Percentiles rank a stretch among this genome's conserved stretches.
Evolutionary conservation across 1,140 invertebrate genomes (phyloP).

Genomic region (Uloborus diversus): DNA sequence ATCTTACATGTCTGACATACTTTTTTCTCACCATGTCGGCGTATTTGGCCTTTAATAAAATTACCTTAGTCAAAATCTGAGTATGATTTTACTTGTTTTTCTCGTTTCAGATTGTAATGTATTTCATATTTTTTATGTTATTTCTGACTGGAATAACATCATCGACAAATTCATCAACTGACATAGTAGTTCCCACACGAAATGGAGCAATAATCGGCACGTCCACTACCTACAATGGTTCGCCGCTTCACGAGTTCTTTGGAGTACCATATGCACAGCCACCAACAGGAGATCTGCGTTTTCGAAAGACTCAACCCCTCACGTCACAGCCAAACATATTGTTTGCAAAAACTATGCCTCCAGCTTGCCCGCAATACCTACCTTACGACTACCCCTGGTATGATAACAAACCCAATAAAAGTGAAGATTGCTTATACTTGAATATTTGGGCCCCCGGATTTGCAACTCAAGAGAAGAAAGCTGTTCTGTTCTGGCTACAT

Average conservation of each 20-base stretch:
- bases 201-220: neutral
- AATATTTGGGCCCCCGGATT: conserved; percentile 63
- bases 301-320: conserved; percentile 63
- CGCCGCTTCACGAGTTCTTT: conserved; percentile 82
- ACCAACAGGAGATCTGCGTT: conserved; percentile 72
- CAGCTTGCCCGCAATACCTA: conserved; percentile 74
- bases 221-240: neutral
- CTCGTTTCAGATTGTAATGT: too few species aligned
- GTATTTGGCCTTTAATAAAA: too few species aligned
- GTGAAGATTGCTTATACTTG: conserved; percentile 66
- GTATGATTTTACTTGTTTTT: too few species aligned
- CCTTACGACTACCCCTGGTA: conserved; percentile 80
- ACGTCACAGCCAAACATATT: too few species aligned
- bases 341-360: neutral
- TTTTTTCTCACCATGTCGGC: too few species aligned
- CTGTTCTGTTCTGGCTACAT: conserved; percentile 60
- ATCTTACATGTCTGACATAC: too few species aligned
- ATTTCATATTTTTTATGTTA: too few species aligned
- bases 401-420: neutral
- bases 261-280: conserved; percentile 78
- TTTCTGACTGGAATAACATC: too few species aligned
- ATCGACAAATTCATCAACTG: too few species aligned
- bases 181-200: too few species aligned
- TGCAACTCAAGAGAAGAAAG: conserved; percentile 60
- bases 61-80: too few species aligned